A percentile compares a stretch with the other conserved stretches of the same genome.
These are phyloP conservation scores for Machimus rusticus DNA, from an alignment of 2,888 invertebrate genomes.

Conservation along the genomic window DNA sequence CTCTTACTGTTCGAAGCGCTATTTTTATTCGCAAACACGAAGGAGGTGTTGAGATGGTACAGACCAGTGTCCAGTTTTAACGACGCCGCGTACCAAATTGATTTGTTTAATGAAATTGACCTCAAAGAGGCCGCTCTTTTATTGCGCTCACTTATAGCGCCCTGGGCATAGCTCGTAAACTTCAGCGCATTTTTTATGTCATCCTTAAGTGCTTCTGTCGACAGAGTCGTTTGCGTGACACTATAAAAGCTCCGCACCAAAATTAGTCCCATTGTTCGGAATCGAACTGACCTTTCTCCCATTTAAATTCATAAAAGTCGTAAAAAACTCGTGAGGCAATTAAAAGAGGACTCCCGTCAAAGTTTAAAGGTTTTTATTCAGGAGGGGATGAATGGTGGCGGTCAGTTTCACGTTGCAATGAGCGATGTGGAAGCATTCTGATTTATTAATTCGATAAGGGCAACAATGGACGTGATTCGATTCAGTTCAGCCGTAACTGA, in stretches of 20 bases:
- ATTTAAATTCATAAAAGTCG: constrained; percentile 6
- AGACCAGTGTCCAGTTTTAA: not conserved
- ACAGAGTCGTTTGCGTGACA: not conserved
- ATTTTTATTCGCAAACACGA: not conserved
- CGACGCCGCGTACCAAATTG: not conserved
- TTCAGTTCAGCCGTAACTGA: constrained; percentile 12
- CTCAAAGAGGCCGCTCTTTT: constrained; percentile 20
- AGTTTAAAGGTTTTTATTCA: not conserved
- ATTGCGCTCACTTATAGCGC: not conserved
- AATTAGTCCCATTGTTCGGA: constrained; percentile 13
- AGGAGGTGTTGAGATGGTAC: not conserved
- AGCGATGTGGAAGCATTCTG: constrained; percentile 7
- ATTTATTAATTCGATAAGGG: constrained; percentile 32
- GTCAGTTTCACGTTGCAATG: not conserved
- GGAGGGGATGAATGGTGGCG: not conserved
- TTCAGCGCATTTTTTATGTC: not conserved
- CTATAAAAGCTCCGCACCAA: not conserved
- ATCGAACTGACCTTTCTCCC: constrained; percentile 27
- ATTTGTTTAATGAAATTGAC: constrained; percentile 32
- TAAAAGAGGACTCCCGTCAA: not conserved
- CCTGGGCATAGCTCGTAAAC: constrained; percentile 17
- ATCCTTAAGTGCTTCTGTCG: constrained; percentile 31
- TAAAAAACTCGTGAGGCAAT: not conserved
- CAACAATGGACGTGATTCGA: constrained; percentile 1
- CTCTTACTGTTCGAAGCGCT: not conserved